Conservation (phyloP, 2,113 vertebrate genomes). For the Nothocercus nigrocapillus region DNA sequence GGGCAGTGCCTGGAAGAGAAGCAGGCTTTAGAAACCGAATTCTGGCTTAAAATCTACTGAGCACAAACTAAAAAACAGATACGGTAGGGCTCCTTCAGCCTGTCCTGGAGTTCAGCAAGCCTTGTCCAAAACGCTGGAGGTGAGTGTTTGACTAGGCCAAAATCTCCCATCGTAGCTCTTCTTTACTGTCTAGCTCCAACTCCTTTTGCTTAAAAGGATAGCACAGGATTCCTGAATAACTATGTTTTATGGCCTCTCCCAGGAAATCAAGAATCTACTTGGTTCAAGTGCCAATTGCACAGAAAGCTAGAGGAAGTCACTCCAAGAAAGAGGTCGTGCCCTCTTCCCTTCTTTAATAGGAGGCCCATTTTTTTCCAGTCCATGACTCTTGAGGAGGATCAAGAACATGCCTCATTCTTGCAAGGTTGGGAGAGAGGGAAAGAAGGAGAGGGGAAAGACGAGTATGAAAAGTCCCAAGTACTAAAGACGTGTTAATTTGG, state of each 20-base stretch:
- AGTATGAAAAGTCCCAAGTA: background rate
- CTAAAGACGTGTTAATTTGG: background rate
- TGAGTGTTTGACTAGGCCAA: background rate
- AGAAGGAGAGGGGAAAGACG: background rate
- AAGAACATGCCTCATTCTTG: background rate
- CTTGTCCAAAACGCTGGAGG: background rate
- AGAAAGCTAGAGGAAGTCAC: background rate
- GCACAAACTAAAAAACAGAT: background rate
- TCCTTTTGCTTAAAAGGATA: background rate
- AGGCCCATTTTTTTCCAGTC: background rate
- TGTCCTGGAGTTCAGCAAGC: background rate
- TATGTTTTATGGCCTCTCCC: background rate
- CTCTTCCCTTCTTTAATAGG: background rate
- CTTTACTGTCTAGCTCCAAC: background rate
- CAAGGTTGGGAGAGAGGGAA: background rate
- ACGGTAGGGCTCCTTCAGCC: background rate
- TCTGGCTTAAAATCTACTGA: background rate
- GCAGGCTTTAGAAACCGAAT: background rate
- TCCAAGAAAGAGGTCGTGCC: background rate
- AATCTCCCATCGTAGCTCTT: background rate
- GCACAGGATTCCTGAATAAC: background rate
- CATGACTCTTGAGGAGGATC: background rate
- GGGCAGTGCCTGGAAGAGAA: conserved; percentile 76
- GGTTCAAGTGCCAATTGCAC: background rate
- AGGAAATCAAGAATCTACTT: background rate